These are phyloP conservation scores for Xestia sexstrigata DNA, from an alignment of 2,888 invertebrate genomes.

Conservation along the genomic window DNA sequence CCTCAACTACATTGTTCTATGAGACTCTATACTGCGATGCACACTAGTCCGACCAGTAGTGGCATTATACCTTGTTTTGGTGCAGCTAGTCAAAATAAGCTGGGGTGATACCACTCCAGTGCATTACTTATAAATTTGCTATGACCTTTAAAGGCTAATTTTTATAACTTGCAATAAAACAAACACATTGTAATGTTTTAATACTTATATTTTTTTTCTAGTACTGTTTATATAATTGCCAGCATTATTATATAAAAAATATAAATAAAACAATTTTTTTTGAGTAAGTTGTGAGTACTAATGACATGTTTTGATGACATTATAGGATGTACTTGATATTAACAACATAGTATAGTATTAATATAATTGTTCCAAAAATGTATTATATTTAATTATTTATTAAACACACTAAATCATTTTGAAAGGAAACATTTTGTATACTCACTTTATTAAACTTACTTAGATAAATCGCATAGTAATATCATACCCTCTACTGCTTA, in stretches of 20 bases:
- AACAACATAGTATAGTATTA: constrained; percentile 53
- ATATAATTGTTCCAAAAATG: constrained; percentile 59
- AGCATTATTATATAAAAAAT: constrained; percentile 81
- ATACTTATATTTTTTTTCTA: constrained; percentile 83
- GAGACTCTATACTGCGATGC: neutral
- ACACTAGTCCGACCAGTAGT: neutral
- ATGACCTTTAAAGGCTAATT: neutral
- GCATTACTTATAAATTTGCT: neutral
- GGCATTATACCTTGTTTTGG: neutral
- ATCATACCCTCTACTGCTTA: constrained; percentile 73
- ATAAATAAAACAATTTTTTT: constrained; percentile 68
- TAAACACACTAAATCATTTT: constrained; percentile 53
- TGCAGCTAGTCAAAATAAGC: neutral
- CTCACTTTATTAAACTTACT: constrained; percentile 67
- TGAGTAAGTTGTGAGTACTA: constrained; percentile 64
- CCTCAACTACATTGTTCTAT: neutral
- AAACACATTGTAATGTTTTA: constrained; percentile 73
- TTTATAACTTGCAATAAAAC: constrained; percentile 69
- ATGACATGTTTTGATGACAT: constrained; percentile 56
- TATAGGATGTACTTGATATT: constrained; percentile 47
- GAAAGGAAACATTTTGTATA: constrained; percentile 60
- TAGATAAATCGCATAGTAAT: constrained; percentile 71
- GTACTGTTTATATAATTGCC: constrained; percentile 79
- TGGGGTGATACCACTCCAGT: neutral
- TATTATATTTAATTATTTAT: constrained; percentile 49